A percentile compares a stretch with the other conserved stretches of the same genome.
These are phyloP conservation scores for Littorina saxatilis DNA, from an alignment of 1,140 invertebrate genomes.

Conservation along the genomic window DNA sequence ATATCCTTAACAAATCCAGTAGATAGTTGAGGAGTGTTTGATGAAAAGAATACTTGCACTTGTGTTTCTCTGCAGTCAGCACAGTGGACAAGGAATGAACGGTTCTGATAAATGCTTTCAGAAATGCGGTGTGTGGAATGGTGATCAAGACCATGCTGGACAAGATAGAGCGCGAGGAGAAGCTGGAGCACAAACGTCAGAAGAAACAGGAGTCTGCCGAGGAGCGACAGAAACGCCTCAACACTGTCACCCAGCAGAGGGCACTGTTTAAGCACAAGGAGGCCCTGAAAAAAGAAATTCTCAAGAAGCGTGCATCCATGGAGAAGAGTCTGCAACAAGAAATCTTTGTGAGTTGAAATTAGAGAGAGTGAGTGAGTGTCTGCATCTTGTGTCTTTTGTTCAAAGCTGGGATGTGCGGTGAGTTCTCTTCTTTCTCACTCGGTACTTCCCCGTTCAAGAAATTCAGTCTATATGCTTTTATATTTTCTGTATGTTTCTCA, in stretches of 20 bases:
- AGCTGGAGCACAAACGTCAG: conserved; percentile 64
- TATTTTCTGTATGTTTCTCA: background rate
- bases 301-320: conserved; percentile 90
- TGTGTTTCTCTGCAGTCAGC: too few relatives aligned
- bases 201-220: conserved; percentile 73
- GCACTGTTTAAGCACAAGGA: conserved; percentile 90
- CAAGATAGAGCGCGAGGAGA: conserved; percentile 75
- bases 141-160: conserved; percentile 74
- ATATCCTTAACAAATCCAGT: too few relatives aligned
- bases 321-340: conserved; percentile 94
- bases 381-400: too few relatives aligned
- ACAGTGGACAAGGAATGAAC: too few relatives aligned
- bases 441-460: too few relatives aligned
- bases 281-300: conserved; percentile 93
- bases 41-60: too few relatives aligned
- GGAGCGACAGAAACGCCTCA: conserved; percentile 72
- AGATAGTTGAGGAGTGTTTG: too few relatives aligned
- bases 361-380: too few relatives aligned
- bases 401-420: too few relatives aligned
- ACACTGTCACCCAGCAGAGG: conserved; percentile 69
- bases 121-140: conserved; percentile 69
- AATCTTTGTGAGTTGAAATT: conserved; percentile 84
- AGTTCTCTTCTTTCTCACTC: too few relatives aligned
- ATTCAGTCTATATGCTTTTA: background rate
- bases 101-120: background rate